A percentile compares a stretch with the other conserved stretches of the same genome.
Conservation (phyloP, 2,797 vertebrate genomes). For the Kryptopterus vitreolus region DNA sequence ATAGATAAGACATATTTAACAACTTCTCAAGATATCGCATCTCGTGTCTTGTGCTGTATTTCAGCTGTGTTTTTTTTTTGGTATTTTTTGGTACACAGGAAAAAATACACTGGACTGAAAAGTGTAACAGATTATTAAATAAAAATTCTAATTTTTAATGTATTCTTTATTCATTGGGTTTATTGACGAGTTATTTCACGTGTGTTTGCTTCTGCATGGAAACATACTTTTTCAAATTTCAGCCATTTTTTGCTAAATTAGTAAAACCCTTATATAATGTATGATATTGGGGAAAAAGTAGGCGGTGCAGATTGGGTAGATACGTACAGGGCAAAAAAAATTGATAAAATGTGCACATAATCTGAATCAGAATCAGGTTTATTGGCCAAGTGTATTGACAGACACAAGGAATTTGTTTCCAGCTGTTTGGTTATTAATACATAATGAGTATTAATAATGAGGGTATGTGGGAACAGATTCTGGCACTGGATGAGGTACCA, state of each 20-base stretch:
- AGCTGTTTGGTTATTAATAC: too few species aligned
- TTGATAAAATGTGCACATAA: neutral
- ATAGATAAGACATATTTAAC: slow-evolving; percentile 8
- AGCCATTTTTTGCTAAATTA: too few species aligned
- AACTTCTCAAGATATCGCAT: neutral
- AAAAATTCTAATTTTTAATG: neutral
- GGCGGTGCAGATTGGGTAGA: neutral
- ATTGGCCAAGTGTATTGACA: too few species aligned
- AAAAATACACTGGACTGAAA: neutral
- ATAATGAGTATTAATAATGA: neutral
- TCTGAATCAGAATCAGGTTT: too few species aligned
- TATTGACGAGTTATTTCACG: neutral
- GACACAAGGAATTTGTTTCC: too few species aligned
- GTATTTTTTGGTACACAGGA: too few species aligned
- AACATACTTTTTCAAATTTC: neutral
- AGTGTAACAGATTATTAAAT: neutral
- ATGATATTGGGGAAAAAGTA: neutral
- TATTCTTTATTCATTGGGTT: slow-evolving; percentile 1
- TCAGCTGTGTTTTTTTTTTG: neutral
- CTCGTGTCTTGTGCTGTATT: neutral
- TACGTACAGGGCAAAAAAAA: neutral
- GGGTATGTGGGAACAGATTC: neutral
- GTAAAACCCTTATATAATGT: too few species aligned
- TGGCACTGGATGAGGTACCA: too few species aligned
- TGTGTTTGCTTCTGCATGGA: neutral